Evolutionary conservation across 1,140 invertebrate genomes (phyloP).

Genomic region (Octopus bimaculoides): DNA sequence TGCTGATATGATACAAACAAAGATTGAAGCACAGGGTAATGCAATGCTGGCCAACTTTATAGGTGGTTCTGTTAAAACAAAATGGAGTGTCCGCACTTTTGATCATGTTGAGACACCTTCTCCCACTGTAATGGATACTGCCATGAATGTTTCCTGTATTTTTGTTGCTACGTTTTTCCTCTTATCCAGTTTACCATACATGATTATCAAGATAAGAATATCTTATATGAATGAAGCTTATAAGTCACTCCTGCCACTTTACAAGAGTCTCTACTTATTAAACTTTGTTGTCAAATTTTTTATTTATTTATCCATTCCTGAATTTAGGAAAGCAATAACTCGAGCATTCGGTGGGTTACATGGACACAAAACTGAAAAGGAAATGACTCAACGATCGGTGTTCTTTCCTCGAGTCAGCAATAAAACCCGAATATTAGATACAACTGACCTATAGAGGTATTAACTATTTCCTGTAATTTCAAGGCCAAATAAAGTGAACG

Average conservation of each 20-base stretch:
- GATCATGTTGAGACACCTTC: background rate
- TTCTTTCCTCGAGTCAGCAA: background rate
- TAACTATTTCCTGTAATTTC: no score
- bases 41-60: background rate
- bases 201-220: background rate
- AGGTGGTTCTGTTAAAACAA: background rate
- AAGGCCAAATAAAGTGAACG: no score
- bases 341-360: background rate
- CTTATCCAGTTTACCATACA: background rate
- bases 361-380: background rate
- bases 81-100: background rate
- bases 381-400: background rate
- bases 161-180: background rate
- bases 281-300: constrained; percentile 4
- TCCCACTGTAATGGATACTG: background rate
- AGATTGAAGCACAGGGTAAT: background rate
- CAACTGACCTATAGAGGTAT: background rate
- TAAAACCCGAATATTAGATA: background rate
- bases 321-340: background rate
- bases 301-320: background rate
- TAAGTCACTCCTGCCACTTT: background rate
- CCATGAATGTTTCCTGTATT: background rate
- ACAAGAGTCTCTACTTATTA: background rate
- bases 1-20: background rate
- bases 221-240: background rate